A percentile compares a stretch with the other conserved stretches of the same genome.
Conservation (phyloP, 37 sponge, comb jelly and placozoan species). For the Eunapius fragilis region DNA sequence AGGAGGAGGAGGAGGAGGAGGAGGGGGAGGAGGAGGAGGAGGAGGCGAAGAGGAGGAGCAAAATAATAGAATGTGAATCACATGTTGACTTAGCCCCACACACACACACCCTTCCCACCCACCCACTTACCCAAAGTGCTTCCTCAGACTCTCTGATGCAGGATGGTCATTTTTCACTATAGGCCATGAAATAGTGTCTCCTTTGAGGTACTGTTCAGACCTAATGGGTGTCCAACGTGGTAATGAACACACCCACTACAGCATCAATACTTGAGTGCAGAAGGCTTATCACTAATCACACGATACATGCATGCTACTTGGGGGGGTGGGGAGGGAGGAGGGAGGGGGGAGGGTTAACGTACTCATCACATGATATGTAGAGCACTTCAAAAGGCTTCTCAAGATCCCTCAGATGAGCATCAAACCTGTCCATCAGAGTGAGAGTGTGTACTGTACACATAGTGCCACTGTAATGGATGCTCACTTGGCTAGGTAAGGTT, state of each 20-base stretch:
- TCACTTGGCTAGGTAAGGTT: slow-evolving; percentile 79
- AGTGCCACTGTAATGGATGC: no score
- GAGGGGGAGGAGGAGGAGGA: no score
- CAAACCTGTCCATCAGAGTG: slow-evolving; percentile 52
- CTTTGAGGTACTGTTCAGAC: background rate
- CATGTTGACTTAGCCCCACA: slow-evolving; percentile 8
- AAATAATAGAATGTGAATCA: background rate
- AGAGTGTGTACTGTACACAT: no score
- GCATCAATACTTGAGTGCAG: no score
- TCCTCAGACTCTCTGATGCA: background rate
- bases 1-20: no score
- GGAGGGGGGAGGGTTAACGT: slow-evolving; percentile 18
- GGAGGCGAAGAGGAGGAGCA: background rate
- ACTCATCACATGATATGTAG: slow-evolving; percentile 87
- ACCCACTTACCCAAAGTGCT: background rate
- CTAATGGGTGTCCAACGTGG: background rate
- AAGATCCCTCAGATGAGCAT: slow-evolving; percentile 68
- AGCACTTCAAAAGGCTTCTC: slow-evolving; percentile 60
- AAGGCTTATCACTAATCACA: no score
- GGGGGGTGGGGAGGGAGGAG: no score
- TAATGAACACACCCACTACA: no score
- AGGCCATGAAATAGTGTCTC: background rate
- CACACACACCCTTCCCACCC: background rate
- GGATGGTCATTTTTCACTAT: background rate
- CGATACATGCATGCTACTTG: no score